Evolutionary conservation across 2,888 invertebrate genomes (phyloP).

Genomic region (Cheilosia pagana): DNA sequence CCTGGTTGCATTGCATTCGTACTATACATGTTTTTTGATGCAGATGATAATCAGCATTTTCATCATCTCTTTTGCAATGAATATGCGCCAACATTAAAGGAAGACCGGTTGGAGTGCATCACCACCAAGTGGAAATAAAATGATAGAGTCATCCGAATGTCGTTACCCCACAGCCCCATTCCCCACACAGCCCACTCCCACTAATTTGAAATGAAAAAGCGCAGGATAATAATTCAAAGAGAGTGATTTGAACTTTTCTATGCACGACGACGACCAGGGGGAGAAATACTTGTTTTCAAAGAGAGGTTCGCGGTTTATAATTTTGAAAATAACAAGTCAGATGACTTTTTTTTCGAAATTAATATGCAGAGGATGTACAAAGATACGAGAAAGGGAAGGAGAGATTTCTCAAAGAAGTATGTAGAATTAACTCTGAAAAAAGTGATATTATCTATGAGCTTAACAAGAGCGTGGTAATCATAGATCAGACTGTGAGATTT

Average conservation of each 20-base stretch:
- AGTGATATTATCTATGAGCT: no score
- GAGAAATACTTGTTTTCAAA: neutral
- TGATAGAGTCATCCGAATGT: conserved; percentile 8
- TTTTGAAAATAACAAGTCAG: neutral
- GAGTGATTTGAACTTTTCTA: neutral
- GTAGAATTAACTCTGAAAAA: no score
- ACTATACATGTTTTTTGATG: conserved; percentile 1
- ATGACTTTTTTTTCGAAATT: no score
- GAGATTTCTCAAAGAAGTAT: no score
- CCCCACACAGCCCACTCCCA: no score
- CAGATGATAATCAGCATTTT: conserved; percentile 12
- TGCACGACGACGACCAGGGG: neutral
- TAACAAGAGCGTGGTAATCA: no score
- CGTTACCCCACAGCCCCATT: neutral
- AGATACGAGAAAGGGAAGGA: no score
- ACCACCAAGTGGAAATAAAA: neutral
- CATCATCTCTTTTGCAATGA: conserved; percentile 6
- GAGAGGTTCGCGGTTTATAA: neutral
- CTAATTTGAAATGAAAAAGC: neutral
- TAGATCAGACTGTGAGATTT: no score
- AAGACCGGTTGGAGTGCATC: conserved; percentile 1
- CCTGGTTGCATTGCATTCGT: neutral
- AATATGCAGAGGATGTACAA: no score
- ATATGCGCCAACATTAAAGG: conserved; percentile 2
- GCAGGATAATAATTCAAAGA: neutral